These are phyloP conservation scores for Peromyscus eremicus DNA, from an alignment of 2,797 vertebrate genomes.

Conservation along the genomic window DNA sequence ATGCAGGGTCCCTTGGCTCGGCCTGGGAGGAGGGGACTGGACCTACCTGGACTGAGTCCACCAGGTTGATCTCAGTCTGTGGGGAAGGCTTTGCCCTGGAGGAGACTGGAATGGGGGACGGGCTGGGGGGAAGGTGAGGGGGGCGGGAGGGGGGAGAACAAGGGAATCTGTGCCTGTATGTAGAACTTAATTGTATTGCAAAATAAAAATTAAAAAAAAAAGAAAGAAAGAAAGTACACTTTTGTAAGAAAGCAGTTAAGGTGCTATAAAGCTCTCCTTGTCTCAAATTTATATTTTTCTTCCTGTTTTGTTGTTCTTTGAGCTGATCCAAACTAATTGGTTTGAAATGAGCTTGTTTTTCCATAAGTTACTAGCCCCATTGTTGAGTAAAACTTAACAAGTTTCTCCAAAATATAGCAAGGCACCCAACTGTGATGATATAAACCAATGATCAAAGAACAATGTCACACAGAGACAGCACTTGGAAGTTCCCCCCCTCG, in stretches of 20 bases:
- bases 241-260: background rate
- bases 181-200: too few species aligned
- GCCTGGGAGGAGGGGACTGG: too few species aligned
- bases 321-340: slow-evolving; percentile 3
- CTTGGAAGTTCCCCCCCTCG: background rate
- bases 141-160: too few species aligned
- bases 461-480: background rate
- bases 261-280: background rate
- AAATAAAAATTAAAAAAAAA: too few species aligned
- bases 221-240: too few species aligned
- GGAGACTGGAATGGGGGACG: too few species aligned
- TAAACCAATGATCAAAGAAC: slow-evolving; percentile 4
- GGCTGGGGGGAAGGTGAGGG: too few species aligned
- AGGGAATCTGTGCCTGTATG: too few species aligned
- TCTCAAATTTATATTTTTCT: background rate
- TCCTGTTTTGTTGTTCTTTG: slow-evolving; percentile 51
- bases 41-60: too few species aligned
- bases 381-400: slow-evolving; percentile 19
- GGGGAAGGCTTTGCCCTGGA: too few species aligned
- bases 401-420: slow-evolving; percentile 27
- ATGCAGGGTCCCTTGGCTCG: too few species aligned
- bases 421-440: background rate
- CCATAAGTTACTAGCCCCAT: background rate
- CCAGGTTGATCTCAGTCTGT: too few species aligned
- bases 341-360: slow-evolving; percentile 9